These are phyloP conservation scores for Lepidonotus clava DNA, from an alignment of 2,888 invertebrate species.

Conservation along the genomic window DNA sequence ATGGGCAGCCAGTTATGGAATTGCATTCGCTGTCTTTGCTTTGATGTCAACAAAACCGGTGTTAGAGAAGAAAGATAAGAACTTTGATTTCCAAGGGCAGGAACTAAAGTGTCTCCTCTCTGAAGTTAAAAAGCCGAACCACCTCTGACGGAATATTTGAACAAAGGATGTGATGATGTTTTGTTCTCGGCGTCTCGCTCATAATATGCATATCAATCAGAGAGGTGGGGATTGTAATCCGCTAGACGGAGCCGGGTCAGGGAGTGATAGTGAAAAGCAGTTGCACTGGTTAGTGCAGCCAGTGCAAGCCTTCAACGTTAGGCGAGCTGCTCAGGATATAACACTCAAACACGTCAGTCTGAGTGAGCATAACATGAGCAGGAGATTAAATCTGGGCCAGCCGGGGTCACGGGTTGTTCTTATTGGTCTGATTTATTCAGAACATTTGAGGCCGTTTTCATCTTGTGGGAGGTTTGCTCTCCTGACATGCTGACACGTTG, in stretches of 20 bases:
- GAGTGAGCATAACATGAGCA: neutral
- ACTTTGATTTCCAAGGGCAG: too few relatives aligned
- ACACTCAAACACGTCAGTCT: neutral
- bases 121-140: too few relatives aligned
- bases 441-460: neutral
- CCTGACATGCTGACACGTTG: slow-evolving; percentile 4
- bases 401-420: neutral
- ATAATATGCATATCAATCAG: slow-evolving; percentile 34
- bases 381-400: slow-evolving; percentile 2
- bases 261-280: neutral
- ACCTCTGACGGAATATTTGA: too few relatives aligned
- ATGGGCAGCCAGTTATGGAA: too few relatives aligned
- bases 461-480: slow-evolving; percentile 2
- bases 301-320: neutral
- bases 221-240: neutral
- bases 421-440: slow-evolving; percentile 3
- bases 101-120: too few relatives aligned
- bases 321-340: neutral
- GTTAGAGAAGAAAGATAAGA: too few relatives aligned
- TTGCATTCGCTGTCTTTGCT: too few relatives aligned
- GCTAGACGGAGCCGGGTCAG: neutral
- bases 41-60: too few relatives aligned
- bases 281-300: neutral
- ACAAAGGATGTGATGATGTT: neutral
- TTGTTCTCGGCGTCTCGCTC: neutral